Percentiles rank a stretch among this genome's conserved stretches.
Evolutionary conservation across 2,888 invertebrate genomes (phyloP).

Genomic region (Pandemis corylana): DNA sequence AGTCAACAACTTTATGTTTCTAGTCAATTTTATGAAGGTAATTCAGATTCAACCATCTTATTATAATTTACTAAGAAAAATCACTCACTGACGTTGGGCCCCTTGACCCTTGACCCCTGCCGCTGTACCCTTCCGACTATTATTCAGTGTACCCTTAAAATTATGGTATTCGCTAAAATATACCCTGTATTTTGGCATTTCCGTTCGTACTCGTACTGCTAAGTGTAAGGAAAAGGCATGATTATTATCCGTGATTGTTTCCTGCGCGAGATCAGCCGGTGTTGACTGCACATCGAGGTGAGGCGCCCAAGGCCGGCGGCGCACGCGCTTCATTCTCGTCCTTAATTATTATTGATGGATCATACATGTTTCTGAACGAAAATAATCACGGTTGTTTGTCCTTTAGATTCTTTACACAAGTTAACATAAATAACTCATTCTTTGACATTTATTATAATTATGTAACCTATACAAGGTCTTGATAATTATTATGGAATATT

Average conservation of each 20-base stretch:
- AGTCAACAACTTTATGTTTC: constrained; percentile 15
- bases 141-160: neutral
- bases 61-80: neutral
- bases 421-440: no score
- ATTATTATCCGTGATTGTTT: constrained; percentile 62
- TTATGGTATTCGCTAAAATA: constrained; percentile 17
- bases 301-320: constrained; percentile 46
- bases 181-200: constrained; percentile 5
- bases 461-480: no score
- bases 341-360: constrained; percentile 43
- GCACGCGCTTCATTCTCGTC: constrained; percentile 44
- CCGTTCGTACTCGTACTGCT: constrained; percentile 29
- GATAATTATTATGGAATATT: no score
- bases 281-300: constrained; percentile 51
- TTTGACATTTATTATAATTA: no score
- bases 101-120: no score
- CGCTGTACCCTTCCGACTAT: neutral
- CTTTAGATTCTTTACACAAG: neutral
- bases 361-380: constrained; percentile 12
- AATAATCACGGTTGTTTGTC: neutral
- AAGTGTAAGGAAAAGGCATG: constrained; percentile 57
- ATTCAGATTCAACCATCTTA: neutral
- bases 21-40: constrained; percentile 16
- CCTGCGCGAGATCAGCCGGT: constrained; percentile 52
- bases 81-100: no score